Percentiles rank a stretch among this genome's conserved stretches.
phyloP scores from a whole-genome alignment of 1,140 invertebrate genomes.

The Bursaphelenchus mucronatus region DNA sequence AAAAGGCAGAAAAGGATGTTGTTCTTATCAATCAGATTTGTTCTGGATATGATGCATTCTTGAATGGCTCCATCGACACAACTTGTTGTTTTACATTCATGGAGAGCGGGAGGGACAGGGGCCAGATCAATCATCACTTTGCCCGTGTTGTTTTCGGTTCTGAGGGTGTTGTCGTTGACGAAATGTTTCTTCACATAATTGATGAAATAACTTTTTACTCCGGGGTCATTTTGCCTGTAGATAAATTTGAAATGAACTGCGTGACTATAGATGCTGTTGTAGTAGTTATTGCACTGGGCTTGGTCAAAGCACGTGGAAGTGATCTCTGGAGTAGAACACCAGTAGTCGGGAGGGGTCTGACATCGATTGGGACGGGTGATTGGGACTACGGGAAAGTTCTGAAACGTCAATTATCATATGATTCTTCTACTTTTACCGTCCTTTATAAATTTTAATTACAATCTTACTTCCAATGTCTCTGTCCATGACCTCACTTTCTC shows the following conservation, averaged over 20 bases:
- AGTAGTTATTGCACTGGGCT: constrained; percentile 19
- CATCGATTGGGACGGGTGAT: constrained; percentile 16
- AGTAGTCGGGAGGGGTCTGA: constrained; percentile 23
- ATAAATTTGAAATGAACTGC: constrained; percentile 27
- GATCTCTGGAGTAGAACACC: constrained; percentile 28
- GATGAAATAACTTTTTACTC: constrained; percentile 19
- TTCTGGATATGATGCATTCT: constrained; percentile 1
- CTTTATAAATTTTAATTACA: neutral
- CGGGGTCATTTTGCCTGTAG: constrained; percentile 3
- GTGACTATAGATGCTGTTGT: constrained; percentile 22
- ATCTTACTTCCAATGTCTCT: constrained; percentile 5
- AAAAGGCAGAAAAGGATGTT: neutral
- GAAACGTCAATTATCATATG: neutral
- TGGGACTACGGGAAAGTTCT: neutral
- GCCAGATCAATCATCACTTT: constrained; percentile 29
- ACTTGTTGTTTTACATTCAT: constrained; percentile 3
- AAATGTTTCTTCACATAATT: constrained; percentile 28
- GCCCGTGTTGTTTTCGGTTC: neutral
- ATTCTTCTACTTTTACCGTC: neutral
- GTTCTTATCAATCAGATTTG: constrained; percentile 7
- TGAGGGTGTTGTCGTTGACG: neutral
- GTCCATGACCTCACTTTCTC: constrained; percentile 33
- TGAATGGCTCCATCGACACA: constrained; percentile 19
- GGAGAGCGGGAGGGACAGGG: constrained; percentile 18
- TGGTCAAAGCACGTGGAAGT: constrained; percentile 22